These are phyloP conservation scores for Trinorchestia longiramus DNA, from an alignment of 1,140 invertebrate genomes.

Conservation along the genomic window DNA sequence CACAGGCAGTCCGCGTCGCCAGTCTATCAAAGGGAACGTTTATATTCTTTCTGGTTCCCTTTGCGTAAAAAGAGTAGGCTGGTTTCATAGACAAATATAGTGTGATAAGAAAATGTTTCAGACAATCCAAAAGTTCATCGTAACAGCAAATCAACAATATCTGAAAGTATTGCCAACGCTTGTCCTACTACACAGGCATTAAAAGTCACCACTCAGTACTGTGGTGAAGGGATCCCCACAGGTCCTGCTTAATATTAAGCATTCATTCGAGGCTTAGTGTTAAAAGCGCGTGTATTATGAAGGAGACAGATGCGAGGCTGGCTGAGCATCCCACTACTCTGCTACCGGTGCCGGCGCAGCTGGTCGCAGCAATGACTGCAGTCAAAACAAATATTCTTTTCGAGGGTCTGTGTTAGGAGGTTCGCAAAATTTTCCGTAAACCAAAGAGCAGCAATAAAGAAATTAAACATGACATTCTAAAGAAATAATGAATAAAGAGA, in stretches of 20 bases:
- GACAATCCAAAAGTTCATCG: background rate
- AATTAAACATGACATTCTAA: background rate
- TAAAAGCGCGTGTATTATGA: background rate
- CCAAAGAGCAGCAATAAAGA: background rate
- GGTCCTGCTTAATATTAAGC: slow-evolving; percentile 10
- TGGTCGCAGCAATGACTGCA: background rate
- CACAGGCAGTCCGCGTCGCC: background rate
- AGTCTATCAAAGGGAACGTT: background rate
- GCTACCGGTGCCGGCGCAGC: background rate
- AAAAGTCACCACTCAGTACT: background rate
- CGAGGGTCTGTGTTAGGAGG: background rate
- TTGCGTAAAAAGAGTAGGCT: background rate
- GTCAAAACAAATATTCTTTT: background rate
- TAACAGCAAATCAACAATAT: background rate
- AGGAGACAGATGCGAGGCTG: background rate
- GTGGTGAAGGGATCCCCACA: background rate
- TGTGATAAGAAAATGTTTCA: background rate
- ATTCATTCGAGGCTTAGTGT: slow-evolving; percentile 6
- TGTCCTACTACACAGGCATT: background rate
- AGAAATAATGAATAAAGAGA: background rate
- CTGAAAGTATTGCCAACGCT: background rate
- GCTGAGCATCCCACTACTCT: background rate
- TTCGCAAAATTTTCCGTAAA: background rate
- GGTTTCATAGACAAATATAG: background rate
- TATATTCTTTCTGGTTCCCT: background rate